These are phyloP conservation scores for Protophormia terraenovae DNA, from an alignment of 2,888 invertebrate species.

Conservation along the genomic window DNA sequence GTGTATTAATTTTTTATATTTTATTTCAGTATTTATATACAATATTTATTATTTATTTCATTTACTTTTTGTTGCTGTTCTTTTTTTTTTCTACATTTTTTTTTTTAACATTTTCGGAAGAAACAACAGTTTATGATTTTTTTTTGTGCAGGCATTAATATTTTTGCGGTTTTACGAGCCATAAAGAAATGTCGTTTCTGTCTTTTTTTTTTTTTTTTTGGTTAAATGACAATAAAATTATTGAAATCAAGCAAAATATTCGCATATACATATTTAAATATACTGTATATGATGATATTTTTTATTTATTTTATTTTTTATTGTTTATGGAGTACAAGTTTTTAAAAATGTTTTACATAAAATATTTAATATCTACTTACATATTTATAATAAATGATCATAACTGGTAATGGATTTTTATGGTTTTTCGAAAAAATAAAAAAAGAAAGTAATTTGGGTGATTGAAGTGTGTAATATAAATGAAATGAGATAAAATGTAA, in stretches of 20 bases:
- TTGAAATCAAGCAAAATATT: background rate
- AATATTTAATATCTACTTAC: too few species aligned
- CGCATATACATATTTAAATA: background rate
- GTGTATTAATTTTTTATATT: background rate
- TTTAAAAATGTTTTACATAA: too few species aligned
- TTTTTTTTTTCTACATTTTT: background rate
- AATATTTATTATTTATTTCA: background rate
- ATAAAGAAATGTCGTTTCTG: slow-evolving; percentile 1
- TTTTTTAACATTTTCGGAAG: background rate
- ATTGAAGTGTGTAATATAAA: too few species aligned
- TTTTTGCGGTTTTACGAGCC: slow-evolving; percentile 29
- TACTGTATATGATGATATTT: too few species aligned
- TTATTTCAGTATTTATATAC: too few species aligned
- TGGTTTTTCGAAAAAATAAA: too few species aligned
- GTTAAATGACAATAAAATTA: background rate
- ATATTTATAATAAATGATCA: too few species aligned
- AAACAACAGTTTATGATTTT: background rate
- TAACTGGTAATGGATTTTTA: too few species aligned
- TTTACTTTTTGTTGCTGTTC: background rate
- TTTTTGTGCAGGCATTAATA: background rate
- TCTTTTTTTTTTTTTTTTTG: slow-evolving; percentile 1
- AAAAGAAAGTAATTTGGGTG: too few species aligned
- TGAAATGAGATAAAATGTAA: too few species aligned
- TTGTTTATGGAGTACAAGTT: too few species aligned
- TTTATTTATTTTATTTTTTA: too few species aligned